phyloP scores from a whole-genome alignment of 2,113 vertebrate species.

The Condylura cristata region DNA sequence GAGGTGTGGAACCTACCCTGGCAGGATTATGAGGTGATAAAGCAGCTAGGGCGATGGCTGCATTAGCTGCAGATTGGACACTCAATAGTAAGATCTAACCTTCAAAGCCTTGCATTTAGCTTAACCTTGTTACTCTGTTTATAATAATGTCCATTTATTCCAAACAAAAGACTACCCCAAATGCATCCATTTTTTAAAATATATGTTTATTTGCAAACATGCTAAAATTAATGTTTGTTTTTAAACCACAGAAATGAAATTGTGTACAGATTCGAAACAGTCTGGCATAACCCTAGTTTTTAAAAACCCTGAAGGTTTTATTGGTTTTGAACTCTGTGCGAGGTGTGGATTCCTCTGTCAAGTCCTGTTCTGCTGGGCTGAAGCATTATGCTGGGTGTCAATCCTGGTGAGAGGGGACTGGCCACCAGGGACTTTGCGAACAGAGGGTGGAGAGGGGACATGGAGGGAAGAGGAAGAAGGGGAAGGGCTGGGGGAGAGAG shows the following conservation, averaged over 20 bases:
- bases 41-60: accelerated
- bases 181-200: not conserved
- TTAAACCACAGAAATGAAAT: not conserved
- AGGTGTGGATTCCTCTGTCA: not conserved
- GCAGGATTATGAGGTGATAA: not conserved
- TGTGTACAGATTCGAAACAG: not conserved
- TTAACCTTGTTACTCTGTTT: not conserved
- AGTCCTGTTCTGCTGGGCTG: accelerated
- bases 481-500: not conserved
- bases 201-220: not conserved
- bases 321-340: not conserved
- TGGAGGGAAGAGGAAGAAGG: not conserved
- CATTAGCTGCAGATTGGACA: accelerated
- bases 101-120: too few relatives aligned
- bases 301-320: not conserved
- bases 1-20: not conserved
- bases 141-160: accelerated
- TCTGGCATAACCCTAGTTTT: not conserved
- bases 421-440: not conserved
- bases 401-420: not conserved
- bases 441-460: not conserved
- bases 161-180: not conserved
- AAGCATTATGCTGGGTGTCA: accelerated
- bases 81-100: not conserved
- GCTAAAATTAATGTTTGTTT: not conserved